Percentiles rank a stretch among this genome's conserved stretches.
Evolutionary conservation across 2,797 vertebrate genomes (phyloP).

Genomic region (Bovichtus diacanthus): DNA sequence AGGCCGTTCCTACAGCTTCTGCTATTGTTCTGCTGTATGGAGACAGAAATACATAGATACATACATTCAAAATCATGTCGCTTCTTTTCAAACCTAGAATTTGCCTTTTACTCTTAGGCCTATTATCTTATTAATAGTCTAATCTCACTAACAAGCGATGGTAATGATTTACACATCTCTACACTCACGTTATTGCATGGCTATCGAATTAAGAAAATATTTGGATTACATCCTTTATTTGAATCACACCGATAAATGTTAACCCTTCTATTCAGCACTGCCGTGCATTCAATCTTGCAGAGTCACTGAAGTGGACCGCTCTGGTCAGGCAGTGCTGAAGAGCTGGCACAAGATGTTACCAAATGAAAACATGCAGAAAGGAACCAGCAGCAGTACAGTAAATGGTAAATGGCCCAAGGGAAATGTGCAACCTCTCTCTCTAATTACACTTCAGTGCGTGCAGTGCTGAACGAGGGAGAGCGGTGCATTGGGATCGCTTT

Average conservation of each 20-base stretch:
- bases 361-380: constrained; percentile 55
- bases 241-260: constrained; percentile 34
- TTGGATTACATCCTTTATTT: neutral
- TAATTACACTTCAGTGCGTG: constrained; percentile 75
- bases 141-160: neutral
- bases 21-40: constrained; percentile 15
- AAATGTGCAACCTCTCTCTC: constrained; percentile 63
- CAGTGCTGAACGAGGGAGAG: constrained; percentile 58
- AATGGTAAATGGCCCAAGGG: constrained; percentile 64
- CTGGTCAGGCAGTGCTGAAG: constrained; percentile 42
- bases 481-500: constrained; percentile 59
- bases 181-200: neutral
- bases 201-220: constrained; percentile 14
- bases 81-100: constrained; percentile 11
- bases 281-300: constrained; percentile 26
- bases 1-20: constrained; percentile 37
- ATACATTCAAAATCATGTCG: neutral
- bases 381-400: constrained; percentile 60
- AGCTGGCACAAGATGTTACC: constrained; percentile 60
- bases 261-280: constrained; percentile 4
- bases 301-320: constrained; percentile 53
- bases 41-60: constrained; percentile 26
- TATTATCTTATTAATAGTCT: constrained; percentile 16
- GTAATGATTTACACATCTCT: constrained; percentile 19
- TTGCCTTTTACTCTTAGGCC: neutral